These are phyloP conservation scores for Cichladusa arquata DNA, from an alignment of 2,113 vertebrate genomes.

Conservation along the genomic window DNA sequence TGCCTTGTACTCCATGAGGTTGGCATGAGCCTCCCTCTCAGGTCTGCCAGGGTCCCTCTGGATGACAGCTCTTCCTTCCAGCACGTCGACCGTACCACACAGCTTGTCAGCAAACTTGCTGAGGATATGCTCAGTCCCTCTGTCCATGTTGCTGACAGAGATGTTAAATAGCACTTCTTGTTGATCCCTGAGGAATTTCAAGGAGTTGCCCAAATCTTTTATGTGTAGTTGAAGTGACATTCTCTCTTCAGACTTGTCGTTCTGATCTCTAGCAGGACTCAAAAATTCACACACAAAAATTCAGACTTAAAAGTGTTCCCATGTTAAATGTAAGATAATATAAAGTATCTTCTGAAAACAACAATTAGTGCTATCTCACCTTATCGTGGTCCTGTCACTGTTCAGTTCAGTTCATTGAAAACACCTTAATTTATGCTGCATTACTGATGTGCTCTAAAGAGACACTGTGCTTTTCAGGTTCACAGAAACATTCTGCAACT, in stretches of 20 bases:
- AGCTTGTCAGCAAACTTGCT: neutral
- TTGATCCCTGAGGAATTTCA: neutral
- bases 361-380: neutral
- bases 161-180: neutral
- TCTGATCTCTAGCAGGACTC: neutral
- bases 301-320: neutral
- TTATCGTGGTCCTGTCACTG: neutral
- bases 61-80: neutral
- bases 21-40: neutral
- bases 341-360: neutral
- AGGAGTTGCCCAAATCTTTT: neutral
- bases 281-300: neutral
- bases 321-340: neutral
- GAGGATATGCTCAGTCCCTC: accelerated
- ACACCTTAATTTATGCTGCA: neutral
- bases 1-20: neutral
- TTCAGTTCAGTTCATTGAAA: neutral
- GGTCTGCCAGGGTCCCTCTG: neutral
- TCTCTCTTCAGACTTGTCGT: neutral
- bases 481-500: neutral
- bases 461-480: neutral
- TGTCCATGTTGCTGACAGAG: neutral
- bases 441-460: neutral
- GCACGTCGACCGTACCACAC: neutral
- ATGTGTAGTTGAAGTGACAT: neutral